phyloP scores from a whole-genome alignment of 2,888 invertebrate species.

The Meliscaeva auricollis region DNA sequence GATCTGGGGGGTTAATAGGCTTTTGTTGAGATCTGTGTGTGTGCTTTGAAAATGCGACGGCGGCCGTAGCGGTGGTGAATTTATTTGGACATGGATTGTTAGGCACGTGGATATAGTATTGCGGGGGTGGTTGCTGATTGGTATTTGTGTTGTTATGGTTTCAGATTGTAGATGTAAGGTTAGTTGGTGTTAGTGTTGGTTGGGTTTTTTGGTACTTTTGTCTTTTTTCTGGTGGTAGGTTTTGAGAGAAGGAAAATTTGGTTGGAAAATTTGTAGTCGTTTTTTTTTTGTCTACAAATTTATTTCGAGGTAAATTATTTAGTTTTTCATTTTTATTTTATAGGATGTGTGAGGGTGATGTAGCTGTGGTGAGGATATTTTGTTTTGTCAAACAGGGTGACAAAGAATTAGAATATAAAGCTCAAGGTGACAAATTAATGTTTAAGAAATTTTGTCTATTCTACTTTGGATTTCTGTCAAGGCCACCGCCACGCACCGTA shows the following conservation, averaged over 20 bases:
- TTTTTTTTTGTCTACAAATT: background rate
- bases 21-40: constrained; percentile 6
- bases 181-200: background rate
- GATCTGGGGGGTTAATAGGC: constrained; percentile 32
- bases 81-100: constrained; percentile 6
- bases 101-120: constrained; percentile 9
- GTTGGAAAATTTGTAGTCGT: no score
- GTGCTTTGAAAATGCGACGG: constrained; percentile 40
- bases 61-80: no score
- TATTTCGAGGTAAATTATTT: background rate
- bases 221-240: constrained; percentile 6
- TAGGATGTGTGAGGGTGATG: constrained; percentile 30
- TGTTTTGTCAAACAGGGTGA: constrained; percentile 12
- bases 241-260: constrained; percentile 45
- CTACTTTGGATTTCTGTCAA: no score
- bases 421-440: background rate
- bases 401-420: background rate
- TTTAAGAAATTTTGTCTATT: no score
- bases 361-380: background rate
- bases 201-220: constrained; percentile 1
- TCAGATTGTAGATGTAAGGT: constrained; percentile 5
- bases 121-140: constrained; percentile 49
- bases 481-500: no score
- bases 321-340: constrained; percentile 15
- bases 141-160: constrained; percentile 29